These are phyloP conservation scores for Nasonia longicornis DNA, from an alignment of 1,140 invertebrate genomes.

Conservation along the genomic window DNA sequence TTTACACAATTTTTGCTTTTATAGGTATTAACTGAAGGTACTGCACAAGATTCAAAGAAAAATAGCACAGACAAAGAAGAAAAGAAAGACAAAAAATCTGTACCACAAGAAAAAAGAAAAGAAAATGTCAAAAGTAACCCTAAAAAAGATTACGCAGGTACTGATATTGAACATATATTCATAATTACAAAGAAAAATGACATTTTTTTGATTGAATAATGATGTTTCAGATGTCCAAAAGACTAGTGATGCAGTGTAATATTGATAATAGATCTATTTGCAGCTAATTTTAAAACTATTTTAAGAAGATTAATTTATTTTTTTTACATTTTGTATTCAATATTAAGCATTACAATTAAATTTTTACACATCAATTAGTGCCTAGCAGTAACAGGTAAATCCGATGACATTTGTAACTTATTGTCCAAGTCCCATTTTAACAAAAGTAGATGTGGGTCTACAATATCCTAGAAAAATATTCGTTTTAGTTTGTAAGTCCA, in stretches of 20 bases:
- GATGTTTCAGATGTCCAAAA: neutral
- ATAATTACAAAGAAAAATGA: neutral
- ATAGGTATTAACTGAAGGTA: conserved; percentile 3
- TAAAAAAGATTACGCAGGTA: neutral
- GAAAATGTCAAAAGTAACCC: neutral
- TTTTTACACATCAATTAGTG: conserved; percentile 21
- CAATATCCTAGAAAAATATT: conserved; percentile 57
- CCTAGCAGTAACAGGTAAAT: conserved; percentile 35
- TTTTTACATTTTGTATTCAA: conserved; percentile 38
- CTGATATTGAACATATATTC: neutral
- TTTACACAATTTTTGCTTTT: too few relatives aligned
- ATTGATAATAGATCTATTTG: neutral
- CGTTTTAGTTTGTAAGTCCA: conserved; percentile 11
- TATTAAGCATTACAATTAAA: conserved; percentile 47
- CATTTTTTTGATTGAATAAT: neutral
- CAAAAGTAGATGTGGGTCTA: conserved; percentile 61
- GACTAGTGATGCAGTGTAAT: neutral
- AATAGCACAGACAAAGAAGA: neutral
- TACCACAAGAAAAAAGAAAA: neutral
- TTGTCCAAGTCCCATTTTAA: conserved; percentile 61
- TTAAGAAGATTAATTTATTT: conserved; percentile 42
- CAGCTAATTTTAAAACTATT: conserved; percentile 18
- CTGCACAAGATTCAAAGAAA: neutral
- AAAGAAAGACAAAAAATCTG: neutral
- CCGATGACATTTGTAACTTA: conserved; percentile 49